Percentiles rank a stretch among this genome's conserved stretches.
These are phyloP conservation scores for Triplophysa yarkandensis DNA, from an alignment of 2,797 vertebrate genomes.

Conservation along the genomic window DNA sequence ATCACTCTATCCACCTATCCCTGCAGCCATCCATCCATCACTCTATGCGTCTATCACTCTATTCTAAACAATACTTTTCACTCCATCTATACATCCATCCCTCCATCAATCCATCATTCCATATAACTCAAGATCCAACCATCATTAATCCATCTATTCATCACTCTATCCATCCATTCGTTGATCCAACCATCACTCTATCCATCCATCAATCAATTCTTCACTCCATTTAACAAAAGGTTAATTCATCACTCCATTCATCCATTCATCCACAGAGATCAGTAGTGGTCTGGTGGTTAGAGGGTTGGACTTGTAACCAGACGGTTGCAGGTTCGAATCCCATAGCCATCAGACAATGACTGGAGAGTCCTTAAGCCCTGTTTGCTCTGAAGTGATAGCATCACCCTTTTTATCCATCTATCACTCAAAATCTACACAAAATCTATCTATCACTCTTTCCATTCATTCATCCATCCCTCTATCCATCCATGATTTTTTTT, in stretches of 20 bases:
- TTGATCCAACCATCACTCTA: too few relatives aligned
- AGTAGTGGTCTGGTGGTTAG: too few relatives aligned
- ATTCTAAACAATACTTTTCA: too few relatives aligned
- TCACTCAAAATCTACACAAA: neutral
- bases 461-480: neutral
- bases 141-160: neutral
- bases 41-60: neutral
- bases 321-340: too few relatives aligned
- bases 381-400: too few relatives aligned
- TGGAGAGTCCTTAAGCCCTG: too few relatives aligned
- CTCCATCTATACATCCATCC: neutral
- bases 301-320: too few relatives aligned
- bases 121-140: too few relatives aligned
- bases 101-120: too few relatives aligned
- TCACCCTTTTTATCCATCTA: neutral
- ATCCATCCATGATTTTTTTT: neutral
- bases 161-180: neutral
- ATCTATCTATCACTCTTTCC: neutral
- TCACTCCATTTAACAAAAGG: neutral
- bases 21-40: neutral
- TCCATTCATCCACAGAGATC: neutral
- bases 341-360: too few relatives aligned
- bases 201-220: neutral
- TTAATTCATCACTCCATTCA: neutral
- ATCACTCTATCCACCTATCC: neutral